A percentile compares a stretch with the other conserved stretches of the same genome.
Conservation (phyloP, 2,888 invertebrate genomes). For the Pachycephus smyrnensis region DNA sequence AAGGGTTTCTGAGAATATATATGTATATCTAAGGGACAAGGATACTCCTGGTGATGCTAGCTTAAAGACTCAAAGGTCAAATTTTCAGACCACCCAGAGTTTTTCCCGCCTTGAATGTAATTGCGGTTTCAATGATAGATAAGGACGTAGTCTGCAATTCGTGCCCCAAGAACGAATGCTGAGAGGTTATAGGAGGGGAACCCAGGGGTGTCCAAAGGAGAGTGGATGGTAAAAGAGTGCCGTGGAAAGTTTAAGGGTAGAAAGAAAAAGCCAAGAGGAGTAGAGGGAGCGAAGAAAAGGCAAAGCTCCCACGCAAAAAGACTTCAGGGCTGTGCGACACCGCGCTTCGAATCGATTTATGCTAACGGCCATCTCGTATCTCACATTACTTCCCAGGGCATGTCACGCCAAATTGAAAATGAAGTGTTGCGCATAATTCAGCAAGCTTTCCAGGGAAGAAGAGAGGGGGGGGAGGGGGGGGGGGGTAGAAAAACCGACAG, state of each 20-base stretch:
- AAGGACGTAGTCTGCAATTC: slow-evolving; percentile 13
- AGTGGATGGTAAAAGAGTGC: background rate
- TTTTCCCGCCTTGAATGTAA: slow-evolving; percentile 27
- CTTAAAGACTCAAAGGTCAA: background rate
- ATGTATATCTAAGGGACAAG: background rate
- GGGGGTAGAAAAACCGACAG: background rate
- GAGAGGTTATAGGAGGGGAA: background rate
- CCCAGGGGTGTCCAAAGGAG: background rate
- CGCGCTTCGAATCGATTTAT: slow-evolving; percentile 1
- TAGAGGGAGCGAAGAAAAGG: background rate
- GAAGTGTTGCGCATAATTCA: background rate
- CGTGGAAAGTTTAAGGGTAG: background rate
- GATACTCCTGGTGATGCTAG: background rate
- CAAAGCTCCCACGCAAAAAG: background rate
- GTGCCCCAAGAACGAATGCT: slow-evolving; percentile 14
- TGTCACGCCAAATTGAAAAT: background rate
- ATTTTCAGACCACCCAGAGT: background rate
- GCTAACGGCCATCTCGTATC: slow-evolving; percentile 2
- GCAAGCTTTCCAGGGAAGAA: background rate
- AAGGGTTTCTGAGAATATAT: background rate
- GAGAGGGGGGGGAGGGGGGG: no score
- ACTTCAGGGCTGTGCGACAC: background rate
- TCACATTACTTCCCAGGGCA: background rate
- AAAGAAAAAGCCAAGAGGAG: background rate
- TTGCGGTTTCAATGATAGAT: slow-evolving; percentile 30